These are phyloP conservation scores for Nomada hirtipes DNA, from an alignment of 2,888 invertebrate species.

Conservation along the genomic window DNA sequence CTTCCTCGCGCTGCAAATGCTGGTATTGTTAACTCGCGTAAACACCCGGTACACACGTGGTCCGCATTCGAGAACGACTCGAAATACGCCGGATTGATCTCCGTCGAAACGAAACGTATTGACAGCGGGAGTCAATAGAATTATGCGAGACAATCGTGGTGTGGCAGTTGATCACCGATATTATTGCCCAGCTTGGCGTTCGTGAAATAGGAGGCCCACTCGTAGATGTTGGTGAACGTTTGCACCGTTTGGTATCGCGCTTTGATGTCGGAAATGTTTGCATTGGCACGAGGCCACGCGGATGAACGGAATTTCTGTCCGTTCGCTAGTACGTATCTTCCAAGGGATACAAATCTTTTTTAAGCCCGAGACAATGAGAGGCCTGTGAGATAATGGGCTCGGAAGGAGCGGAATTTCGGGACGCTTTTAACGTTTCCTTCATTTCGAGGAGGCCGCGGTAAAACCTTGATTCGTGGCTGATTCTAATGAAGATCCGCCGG, in stretches of 20 bases:
- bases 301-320: not conserved
- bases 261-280: constrained; percentile 60
- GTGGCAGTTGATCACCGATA: not conserved
- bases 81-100: constrained; percentile 28
- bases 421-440: not conserved
- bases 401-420: not conserved
- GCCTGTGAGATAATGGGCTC: not conserved
- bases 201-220: constrained; percentile 32
- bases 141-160: not conserved
- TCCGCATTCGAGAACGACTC: not conserved
- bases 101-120: not conserved
- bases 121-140: not conserved
- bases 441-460: not conserved
- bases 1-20: constrained; percentile 22
- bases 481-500: not conserved
- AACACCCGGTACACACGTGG: constrained; percentile 32
- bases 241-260: constrained; percentile 37
- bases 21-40: constrained; percentile 31
- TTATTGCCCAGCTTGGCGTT: constrained; percentile 41
- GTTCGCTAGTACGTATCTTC: not conserved
- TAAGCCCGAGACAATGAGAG: not conserved
- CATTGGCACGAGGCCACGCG: constrained; percentile 41
- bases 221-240: constrained; percentile 47
- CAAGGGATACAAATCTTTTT: not conserved
- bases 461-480: not conserved